These are phyloP conservation scores for Frankliniella fusca DNA, from an alignment of 2,888 invertebrate species.

Conservation along the genomic window DNA sequence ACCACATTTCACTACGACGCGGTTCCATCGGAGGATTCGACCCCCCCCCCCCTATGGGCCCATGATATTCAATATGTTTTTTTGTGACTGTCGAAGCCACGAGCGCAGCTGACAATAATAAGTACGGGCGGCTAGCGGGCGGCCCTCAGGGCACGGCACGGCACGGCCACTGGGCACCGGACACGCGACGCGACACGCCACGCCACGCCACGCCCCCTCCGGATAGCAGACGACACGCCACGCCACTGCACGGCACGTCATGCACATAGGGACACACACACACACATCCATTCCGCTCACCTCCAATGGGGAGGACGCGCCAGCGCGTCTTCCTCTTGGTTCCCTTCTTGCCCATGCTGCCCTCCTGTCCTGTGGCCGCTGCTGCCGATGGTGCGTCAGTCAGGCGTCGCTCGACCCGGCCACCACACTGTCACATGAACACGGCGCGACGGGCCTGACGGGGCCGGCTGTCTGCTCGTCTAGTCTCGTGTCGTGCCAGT, in stretches of 20 bases:
- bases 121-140: no score
- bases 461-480: neutral
- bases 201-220: neutral
- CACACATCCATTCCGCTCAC: neutral
- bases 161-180: neutral
- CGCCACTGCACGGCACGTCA: neutral
- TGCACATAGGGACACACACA: neutral
- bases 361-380: neutral
- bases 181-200: neutral
- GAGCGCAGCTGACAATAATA: no score
- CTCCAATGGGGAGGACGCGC: conserved; percentile 2
- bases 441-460: neutral
- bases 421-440: neutral
- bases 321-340: conserved; percentile 6
- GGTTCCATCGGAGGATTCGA: no score
- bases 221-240: neutral
- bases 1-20: no score
- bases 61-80: no score
- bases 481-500: neutral
- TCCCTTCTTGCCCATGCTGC: conserved; percentile 10
- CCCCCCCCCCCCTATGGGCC: no score
- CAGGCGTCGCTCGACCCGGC: neutral
- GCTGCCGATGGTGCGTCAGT: neutral
- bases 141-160: neutral
- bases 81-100: no score